Evolutionary conservation across 2,113 vertebrate species (phyloP).

Genomic region (Sturnus vulgaris): DNA sequence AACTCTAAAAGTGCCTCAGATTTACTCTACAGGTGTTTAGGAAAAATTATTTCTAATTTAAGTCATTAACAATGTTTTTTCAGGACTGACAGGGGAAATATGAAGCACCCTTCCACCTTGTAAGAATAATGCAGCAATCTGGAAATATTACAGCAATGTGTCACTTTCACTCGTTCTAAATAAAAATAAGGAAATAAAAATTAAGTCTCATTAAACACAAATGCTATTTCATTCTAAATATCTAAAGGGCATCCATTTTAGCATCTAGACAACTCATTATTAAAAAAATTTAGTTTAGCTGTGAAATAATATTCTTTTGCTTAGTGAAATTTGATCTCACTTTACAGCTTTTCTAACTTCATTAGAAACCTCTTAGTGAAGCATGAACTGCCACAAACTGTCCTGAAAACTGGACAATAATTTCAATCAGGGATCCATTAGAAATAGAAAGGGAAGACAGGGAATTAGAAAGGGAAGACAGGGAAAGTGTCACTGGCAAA

Average conservation of each 20-base stretch:
- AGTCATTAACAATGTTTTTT: not conserved
- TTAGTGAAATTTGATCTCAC: constrained; percentile 15
- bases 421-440: not conserved
- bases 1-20: not conserved
- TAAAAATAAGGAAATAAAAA: constrained; percentile 31
- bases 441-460: not conserved
- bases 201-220: not conserved
- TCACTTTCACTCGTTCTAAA: constrained; percentile 34
- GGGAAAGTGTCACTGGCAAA: not conserved
- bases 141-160: constrained; percentile 3
- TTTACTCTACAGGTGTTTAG: not conserved
- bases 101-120: not conserved
- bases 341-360: constrained; percentile 44
- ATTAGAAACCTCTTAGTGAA: constrained; percentile 32
- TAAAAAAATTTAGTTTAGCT: not conserved
- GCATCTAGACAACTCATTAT: not conserved
- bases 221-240: not conserved
- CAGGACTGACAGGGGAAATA: not conserved
- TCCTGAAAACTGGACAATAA: not conserved
- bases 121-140: not conserved
- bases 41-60: not conserved
- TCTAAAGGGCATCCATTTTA: not conserved
- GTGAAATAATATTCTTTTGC: constrained; percentile 32
- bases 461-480: not conserved
- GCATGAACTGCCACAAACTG: not conserved